Conservation (phyloP, 2,113 vertebrate species). For the Procavia capensis region DNA sequence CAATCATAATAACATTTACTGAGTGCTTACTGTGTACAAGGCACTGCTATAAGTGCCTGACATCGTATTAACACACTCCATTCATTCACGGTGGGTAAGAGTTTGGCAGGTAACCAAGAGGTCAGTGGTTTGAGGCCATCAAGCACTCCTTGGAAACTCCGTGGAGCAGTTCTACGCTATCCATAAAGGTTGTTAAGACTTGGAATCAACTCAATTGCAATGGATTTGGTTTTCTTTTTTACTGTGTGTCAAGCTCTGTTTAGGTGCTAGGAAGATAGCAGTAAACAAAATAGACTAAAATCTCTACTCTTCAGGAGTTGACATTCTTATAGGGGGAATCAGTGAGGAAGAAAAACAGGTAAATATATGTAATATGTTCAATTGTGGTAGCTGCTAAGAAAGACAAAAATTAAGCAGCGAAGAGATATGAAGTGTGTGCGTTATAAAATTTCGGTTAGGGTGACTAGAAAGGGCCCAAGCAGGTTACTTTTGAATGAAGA, state of each 20-base stretch:
- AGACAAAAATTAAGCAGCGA: neutral
- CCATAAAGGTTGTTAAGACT: too few relatives aligned
- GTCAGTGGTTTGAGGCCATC: too few relatives aligned
- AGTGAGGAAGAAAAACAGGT: neutral
- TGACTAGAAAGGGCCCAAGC: neutral
- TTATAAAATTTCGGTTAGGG: neutral
- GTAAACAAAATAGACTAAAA: neutral
- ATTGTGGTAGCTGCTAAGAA: neutral
- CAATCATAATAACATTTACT: neutral
- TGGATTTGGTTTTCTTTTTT: too few relatives aligned
- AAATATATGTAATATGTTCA: neutral
- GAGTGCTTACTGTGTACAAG: neutral
- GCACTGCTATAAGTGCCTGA: neutral
- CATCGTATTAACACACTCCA: neutral
- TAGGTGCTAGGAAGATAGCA: neutral
- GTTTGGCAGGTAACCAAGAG: too few relatives aligned
- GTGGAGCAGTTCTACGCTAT: too few relatives aligned
- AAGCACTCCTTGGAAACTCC: too few relatives aligned
- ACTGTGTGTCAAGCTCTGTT: neutral
- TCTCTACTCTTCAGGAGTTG: neutral
- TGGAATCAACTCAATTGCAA: too few relatives aligned
- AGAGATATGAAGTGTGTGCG: neutral
- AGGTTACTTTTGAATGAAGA: neutral
- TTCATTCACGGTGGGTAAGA: too few relatives aligned
- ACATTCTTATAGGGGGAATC: constrained; percentile 5